These are phyloP conservation scores for Eilema sororculum DNA, from an alignment of 2,888 invertebrate species.

Conservation along the genomic window DNA sequence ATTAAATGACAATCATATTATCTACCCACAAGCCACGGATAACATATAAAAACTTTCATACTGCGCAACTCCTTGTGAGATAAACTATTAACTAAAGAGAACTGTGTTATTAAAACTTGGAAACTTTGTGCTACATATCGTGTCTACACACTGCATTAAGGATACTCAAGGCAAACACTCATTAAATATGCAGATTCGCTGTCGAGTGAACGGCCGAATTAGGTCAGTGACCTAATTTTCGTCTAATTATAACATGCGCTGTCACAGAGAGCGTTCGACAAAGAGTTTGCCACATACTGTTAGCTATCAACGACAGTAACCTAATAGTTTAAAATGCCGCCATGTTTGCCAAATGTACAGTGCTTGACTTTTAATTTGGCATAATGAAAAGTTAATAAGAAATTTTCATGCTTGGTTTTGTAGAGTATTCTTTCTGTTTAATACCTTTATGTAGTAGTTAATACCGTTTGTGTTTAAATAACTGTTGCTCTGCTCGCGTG, in stretches of 20 bases:
- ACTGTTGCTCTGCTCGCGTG: too few species aligned
- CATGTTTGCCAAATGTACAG: background rate
- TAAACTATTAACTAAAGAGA: background rate
- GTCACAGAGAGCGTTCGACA: background rate
- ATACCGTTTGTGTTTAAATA: too few species aligned
- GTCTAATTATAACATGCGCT: background rate
- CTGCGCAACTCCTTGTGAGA: too few species aligned
- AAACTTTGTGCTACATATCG: background rate
- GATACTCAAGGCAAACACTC: slow-evolving; percentile 5
- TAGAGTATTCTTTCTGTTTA: background rate
- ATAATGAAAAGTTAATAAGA: background rate
- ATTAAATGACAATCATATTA: too few species aligned
- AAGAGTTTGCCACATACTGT: slow-evolving; percentile 3
- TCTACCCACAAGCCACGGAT: too few species aligned
- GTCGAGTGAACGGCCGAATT: background rate
- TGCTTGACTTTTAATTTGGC: background rate
- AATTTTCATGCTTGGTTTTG: background rate
- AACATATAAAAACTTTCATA: too few species aligned
- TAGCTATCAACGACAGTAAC: background rate
- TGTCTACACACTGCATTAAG: slow-evolving; percentile 3
- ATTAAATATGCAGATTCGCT: slow-evolving; percentile 11
- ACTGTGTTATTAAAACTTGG: background rate
- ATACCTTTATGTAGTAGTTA: too few species aligned
- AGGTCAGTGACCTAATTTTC: background rate
- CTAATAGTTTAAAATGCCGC: background rate